Base-by-base conservation (phyloP, 53 echinoderm and acorn worm species). In the Apostichopus leukothele region DNA sequence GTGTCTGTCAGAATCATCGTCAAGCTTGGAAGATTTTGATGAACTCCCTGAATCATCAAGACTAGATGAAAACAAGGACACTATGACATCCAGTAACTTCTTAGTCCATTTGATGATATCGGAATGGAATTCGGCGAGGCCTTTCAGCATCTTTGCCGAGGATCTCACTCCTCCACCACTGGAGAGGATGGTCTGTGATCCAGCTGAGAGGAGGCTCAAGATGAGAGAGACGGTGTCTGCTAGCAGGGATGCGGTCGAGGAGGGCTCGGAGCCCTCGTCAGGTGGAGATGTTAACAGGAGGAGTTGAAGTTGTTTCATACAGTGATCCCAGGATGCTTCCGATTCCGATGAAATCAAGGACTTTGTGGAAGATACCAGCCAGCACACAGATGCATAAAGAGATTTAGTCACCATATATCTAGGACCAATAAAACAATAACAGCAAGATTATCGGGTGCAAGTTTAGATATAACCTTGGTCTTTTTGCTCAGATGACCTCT, bases 81-180 rank as follows among this genome's bases (percentile, higher is more conserved):
- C 61, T 11, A 39, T 50, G 61, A 26, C 67, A 22, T 85, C 66
- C 50, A 85, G 85, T 51, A 85, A 22, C 5, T 9, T 85, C 14
- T 60, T 85, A 1, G 85, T 67, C 85, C 85, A 85, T 67, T 85
- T 85, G 0, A 85, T 57, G 50, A 85, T 85, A 50, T 85, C 85
- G 1, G 85, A 85, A 16, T 85, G 71, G 66, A 85, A 85, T 9
- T 85, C 68, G 26, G 66, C 20, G 6, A 85, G 66, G 14, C 85
- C 66, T 18, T 67, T 63, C 63, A 14, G 18, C 67, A 67, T 68
- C 10, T 25, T 23, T 23, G 85, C 10, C 23, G 85, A 85, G 18
- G 50, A 51, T 67, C 68, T 63, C 22, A 11, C 84, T 27, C 21
- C 85, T 14, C 26, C 21, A 11, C 67, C 67, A 50, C 60, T 23